Evolutionary conservation across 2,888 invertebrate species (phyloP).

Genomic region (Bedellia somnulentella): DNA sequence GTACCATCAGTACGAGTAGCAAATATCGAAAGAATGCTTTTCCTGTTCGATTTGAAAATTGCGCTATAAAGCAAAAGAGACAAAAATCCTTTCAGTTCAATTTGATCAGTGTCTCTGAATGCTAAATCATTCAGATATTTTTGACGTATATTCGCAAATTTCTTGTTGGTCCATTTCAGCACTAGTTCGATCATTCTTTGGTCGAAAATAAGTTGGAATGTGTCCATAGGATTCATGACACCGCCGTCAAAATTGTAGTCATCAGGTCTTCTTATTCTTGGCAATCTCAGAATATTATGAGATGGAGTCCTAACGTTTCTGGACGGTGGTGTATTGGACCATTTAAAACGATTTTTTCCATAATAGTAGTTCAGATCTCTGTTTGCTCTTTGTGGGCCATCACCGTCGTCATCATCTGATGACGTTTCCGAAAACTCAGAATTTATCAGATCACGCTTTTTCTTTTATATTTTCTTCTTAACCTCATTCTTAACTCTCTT

Average conservation of each 20-base stretch:
- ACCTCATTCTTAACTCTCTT: no score
- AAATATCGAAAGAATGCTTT: not conserved
- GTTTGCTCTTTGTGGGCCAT: no score
- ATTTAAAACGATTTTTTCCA: no score
- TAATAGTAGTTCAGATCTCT: no score
- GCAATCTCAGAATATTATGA: not conserved
- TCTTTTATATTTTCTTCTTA: no score
- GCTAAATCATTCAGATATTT: not conserved
- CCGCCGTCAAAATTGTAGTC: not conserved
- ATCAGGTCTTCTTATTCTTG: not conserved
- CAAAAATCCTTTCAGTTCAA: not conserved
- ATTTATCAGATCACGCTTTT: no score
- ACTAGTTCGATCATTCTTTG: not conserved
- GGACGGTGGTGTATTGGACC: not conserved
- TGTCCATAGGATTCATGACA: not conserved
- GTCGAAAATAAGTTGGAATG: not conserved
- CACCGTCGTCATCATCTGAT: no score
- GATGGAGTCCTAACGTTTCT: not conserved
- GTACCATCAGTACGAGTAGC: slow-evolving; percentile 3
- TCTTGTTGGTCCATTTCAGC: not conserved
- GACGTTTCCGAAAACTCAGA: no score
- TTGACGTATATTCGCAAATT: not conserved
- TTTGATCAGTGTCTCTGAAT: not conserved
- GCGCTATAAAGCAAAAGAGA: not conserved
- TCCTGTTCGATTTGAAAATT: not conserved